Evolutionary conservation across 2,888 invertebrate species (phyloP).

Genomic region (Lithophane socia): DNA sequence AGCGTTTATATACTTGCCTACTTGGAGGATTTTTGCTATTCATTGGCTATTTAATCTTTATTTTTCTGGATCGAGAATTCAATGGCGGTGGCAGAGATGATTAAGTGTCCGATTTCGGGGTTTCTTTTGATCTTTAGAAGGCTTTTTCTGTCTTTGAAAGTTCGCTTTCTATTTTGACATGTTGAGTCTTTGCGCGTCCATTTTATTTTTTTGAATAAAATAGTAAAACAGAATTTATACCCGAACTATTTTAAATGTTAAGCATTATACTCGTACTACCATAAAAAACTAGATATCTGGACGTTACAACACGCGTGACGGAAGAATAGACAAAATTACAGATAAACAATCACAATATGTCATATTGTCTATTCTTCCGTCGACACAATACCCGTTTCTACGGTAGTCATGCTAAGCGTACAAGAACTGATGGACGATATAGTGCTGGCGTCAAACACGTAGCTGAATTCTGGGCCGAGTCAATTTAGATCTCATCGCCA

Average conservation of each 20-base stretch:
- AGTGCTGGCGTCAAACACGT: too few relatives aligned
- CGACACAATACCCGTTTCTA: too few relatives aligned
- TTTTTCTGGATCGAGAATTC: slow-evolving; percentile 38
- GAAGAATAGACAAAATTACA: too few relatives aligned
- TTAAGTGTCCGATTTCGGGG: slow-evolving; percentile 16
- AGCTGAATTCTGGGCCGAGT: too few relatives aligned
- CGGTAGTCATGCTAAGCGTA: too few relatives aligned
- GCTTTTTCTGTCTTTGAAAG: slow-evolving; percentile 8
- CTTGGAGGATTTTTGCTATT: slow-evolving; percentile 33
- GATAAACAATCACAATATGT: too few relatives aligned
- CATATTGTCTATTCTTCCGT: too few relatives aligned
- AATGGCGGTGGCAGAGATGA: slow-evolving; percentile 32
- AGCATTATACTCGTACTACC: neutral
- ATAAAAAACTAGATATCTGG: neutral
- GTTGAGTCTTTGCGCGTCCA: neutral
- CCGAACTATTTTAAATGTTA: neutral
- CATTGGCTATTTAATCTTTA: slow-evolving; percentile 47
- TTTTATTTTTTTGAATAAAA: neutral
- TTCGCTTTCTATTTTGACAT: neutral
- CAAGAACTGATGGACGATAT: too few relatives aligned
- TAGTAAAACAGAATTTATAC: neutral
- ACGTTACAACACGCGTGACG: too few relatives aligned
- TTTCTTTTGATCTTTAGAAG: slow-evolving; percentile 31
- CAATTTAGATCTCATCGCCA: too few relatives aligned
- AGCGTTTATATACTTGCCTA: slow-evolving; percentile 17